Evolutionary conservation across 2,113 vertebrate genomes (phyloP).

Genomic region (Etia nguti): DNA sequence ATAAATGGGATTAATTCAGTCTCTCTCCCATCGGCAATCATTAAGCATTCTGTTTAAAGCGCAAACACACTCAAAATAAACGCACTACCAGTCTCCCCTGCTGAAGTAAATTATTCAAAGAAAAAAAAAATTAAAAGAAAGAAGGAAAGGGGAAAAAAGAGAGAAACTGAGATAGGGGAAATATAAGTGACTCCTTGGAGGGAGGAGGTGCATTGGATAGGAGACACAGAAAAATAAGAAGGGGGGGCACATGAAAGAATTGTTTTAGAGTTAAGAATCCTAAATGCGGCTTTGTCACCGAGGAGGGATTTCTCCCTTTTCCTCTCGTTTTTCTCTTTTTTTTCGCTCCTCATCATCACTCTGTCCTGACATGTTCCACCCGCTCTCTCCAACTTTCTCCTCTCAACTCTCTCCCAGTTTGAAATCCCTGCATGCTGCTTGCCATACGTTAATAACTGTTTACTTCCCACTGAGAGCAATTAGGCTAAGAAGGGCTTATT

Average conservation of each 20-base stretch:
- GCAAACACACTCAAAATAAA: constrained; percentile 75
- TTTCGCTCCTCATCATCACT: constrained; percentile 11
- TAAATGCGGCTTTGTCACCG: constrained; percentile 37
- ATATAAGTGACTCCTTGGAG: constrained; percentile 14
- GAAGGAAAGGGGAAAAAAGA: constrained; percentile 39
- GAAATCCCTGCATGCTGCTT: constrained; percentile 58
- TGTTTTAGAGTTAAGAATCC: constrained; percentile 47
- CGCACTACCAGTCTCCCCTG: constrained; percentile 68
- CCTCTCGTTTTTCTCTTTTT: background rate
- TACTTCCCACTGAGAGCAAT: constrained; percentile 72
- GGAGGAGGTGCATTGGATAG: constrained; percentile 17
- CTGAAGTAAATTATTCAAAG: constrained; percentile 76
- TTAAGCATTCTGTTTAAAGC: constrained; percentile 79
- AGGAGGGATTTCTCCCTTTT: constrained; percentile 8
- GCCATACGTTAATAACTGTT: constrained; percentile 66
- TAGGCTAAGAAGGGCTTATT: constrained; percentile 40
- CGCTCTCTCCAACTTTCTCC: constrained; percentile 5
- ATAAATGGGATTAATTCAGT: constrained; percentile 78
- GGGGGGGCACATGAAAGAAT: constrained; percentile 35
- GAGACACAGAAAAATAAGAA: constrained; percentile 56
- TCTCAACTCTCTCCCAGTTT: constrained; percentile 30
- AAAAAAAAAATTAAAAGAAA: constrained; percentile 45
- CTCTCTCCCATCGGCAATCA: constrained; percentile 75
- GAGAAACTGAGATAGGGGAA: constrained; percentile 26
- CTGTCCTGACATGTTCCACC: constrained; percentile 18